These are phyloP conservation scores for Nemopilema nomurai DNA, from an alignment of 30 jellyfish, hydroid and myxozoan genomes.

Conservation along the genomic window DNA sequence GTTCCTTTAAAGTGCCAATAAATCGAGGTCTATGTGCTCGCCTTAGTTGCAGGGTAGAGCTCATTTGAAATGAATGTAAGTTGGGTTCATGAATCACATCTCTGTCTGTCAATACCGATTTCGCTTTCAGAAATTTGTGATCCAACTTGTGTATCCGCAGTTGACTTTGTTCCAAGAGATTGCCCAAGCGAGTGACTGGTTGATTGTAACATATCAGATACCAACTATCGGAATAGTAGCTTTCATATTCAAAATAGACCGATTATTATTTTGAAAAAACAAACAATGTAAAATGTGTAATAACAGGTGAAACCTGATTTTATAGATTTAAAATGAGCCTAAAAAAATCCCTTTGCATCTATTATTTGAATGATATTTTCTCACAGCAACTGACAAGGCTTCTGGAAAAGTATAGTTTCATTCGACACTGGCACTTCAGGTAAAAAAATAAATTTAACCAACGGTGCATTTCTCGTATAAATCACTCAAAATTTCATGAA, in stretches of 20 bases:
- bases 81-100: not conserved
- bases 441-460: not conserved
- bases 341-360: not conserved
- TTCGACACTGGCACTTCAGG: not conserved
- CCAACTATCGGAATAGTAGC: not conserved
- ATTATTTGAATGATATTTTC: not conserved
- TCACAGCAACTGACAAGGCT: not conserved
- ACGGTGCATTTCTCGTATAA: not conserved
- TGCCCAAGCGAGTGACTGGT: not conserved
- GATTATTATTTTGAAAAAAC: not conserved
- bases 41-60: not conserved
- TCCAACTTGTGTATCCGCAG: not conserved
- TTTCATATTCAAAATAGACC: not conserved
- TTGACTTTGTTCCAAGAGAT: not conserved
- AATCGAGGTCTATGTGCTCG: conserved; percentile 2
- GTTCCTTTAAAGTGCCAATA: conserved; percentile 5
- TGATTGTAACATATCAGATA: not conserved
- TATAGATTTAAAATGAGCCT: not conserved
- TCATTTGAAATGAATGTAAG: not conserved
- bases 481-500: not conserved
- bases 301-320: not conserved
- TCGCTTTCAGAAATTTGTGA: not conserved
- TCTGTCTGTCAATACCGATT: not conserved
- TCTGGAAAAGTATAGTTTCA: not conserved
- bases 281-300: not conserved